Conservation (phyloP, 2,888 invertebrate species). For the Leptinotarsa peninsularis region DNA sequence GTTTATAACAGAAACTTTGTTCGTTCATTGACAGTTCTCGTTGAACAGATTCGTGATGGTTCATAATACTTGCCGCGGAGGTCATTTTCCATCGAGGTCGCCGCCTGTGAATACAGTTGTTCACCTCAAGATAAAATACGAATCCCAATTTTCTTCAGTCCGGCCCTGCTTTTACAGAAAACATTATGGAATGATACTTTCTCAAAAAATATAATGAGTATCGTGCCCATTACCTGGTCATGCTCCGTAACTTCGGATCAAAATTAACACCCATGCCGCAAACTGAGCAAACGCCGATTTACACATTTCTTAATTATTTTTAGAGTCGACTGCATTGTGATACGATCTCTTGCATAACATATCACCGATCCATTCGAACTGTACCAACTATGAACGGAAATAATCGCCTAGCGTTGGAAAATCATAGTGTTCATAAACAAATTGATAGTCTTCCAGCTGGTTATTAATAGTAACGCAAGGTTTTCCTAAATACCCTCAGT, state of each 20-base stretch:
- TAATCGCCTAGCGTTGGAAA: background rate
- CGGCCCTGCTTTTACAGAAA: background rate
- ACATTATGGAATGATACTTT: conserved; percentile 25
- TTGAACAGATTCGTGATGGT: too few relatives aligned
- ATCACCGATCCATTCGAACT: conserved; percentile 1
- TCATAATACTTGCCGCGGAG: too few relatives aligned
- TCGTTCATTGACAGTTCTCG: too few relatives aligned
- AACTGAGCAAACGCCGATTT: conserved; percentile 9
- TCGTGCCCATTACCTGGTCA: conserved; percentile 21
- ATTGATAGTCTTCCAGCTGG: background rate
- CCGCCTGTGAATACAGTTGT: too few relatives aligned
- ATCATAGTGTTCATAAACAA: background rate
- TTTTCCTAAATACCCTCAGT: background rate
- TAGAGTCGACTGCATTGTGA: conserved; percentile 2
- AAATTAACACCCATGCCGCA: conserved; percentile 21
- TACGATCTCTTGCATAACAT: background rate
- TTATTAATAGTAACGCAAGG: conserved; percentile 7
- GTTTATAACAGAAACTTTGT: too few relatives aligned
- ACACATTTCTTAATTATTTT: conserved; percentile 11
- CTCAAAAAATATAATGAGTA: conserved; percentile 21
- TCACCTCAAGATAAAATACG: too few relatives aligned
- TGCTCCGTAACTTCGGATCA: conserved; percentile 23
- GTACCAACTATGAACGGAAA: background rate
- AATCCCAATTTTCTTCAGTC: background rate
- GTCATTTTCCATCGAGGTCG: too few relatives aligned